Evolutionary conservation across 2,797 vertebrate species (phyloP), one percentile per base, ranked within the genome.

Genomic region (Rhinella marina): DNA sequence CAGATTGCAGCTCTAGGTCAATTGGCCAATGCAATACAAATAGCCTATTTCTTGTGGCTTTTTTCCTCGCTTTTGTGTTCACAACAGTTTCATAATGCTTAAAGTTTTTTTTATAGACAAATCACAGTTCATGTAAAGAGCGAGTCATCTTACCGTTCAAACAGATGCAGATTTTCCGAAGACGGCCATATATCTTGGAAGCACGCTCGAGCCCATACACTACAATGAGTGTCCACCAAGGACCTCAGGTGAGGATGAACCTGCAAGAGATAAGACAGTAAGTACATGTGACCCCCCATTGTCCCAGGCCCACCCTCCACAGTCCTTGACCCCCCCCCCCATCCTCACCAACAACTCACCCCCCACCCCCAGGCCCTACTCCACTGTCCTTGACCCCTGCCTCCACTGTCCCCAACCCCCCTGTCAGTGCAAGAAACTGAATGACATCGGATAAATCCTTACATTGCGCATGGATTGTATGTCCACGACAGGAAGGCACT

Each of bases 161-260:
- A 99, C 68, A 98, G 95, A 94, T 95, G 96, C 83, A 99, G 93
- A 82, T 95, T 95, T 62, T 92, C 92, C 0, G 96, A 97, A 75
- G 96, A 96, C 16, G 98, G 98, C 98, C 98, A 99, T 1, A 94
- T 92, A 76, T 99, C 98, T 87, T 96, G 96, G 91, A 99, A 99
- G 92, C 94, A 97, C 91, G 97, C 96, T 88, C 94, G 95, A 0
- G 97, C 97, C 98, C 98, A 99, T 10, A 99, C 94, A 29, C 97
- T 99, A 77, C 97, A 95, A 76, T 98, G 97, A 92, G 94, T 95
- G 93, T 99, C 98, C 82, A 99, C 95, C 86, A 99, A 95, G 93
- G 96, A 96, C 91, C 96, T 95, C 29, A 99, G 93, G 90, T 96
- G 97, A 1, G 98, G 97, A 91, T 99, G 96, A 12, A 98, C 98